Conservation (phyloP, 92 coral and sea anemone species). For the Porites lobata region DNA sequence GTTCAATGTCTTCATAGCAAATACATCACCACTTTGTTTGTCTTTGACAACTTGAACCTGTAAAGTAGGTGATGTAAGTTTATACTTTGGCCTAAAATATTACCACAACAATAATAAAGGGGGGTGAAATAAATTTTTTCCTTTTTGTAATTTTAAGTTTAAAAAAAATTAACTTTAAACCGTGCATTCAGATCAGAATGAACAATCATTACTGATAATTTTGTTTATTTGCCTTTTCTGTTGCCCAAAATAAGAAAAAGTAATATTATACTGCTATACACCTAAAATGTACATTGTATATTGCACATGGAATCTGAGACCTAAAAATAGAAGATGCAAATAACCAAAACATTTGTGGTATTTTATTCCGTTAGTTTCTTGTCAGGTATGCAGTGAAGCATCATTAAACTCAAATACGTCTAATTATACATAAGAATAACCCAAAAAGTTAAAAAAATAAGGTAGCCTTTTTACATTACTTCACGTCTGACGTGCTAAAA, state of each 20-base stretch:
- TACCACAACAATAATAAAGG: too few species aligned
- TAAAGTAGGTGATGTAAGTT: background rate
- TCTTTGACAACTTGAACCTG: conserved; percentile 99
- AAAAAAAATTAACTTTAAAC: too few species aligned
- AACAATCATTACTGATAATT: too few species aligned
- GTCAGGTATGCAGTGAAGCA: background rate
- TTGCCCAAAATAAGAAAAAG: background rate
- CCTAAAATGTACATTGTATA: background rate
- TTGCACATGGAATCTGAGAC: background rate
- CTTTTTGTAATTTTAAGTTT: too few species aligned
- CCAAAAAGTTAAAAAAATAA: too few species aligned
- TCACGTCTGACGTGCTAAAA: too few species aligned
- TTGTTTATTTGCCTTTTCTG: too few species aligned
- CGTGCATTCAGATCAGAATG: too few species aligned
- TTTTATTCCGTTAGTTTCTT: conserved; percentile 22
- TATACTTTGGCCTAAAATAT: too few species aligned
- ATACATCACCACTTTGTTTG: conserved; percentile 88
- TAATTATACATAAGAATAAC: background rate
- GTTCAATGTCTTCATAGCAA: conserved; percentile 97
- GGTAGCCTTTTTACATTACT: too few species aligned
- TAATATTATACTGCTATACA: background rate
- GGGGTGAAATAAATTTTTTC: too few species aligned
- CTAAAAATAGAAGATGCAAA: conserved; percentile 31
- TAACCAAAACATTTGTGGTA: conserved; percentile 29
- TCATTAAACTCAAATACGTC: background rate